Percentiles rank a stretch among this genome's conserved stretches.
phyloP scores from a whole-genome alignment of 2,888 invertebrate genomes.

The Apodemia duryi region DNA sequence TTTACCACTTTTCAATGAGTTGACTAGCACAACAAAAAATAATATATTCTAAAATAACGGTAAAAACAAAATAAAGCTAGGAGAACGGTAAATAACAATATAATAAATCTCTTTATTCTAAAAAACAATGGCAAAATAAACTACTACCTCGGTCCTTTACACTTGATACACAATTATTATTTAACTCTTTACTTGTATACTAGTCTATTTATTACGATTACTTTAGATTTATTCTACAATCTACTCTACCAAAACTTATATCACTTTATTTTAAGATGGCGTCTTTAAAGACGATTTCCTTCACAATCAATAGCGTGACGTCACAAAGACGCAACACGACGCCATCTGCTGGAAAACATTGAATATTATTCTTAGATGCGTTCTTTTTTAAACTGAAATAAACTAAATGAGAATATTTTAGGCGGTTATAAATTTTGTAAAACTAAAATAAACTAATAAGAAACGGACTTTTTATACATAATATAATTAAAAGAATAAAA shows the following conservation, averaged over 20 bases:
- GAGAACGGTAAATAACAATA: conserved; percentile 73
- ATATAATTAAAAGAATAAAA: too few relatives aligned
- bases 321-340: conserved; percentile 71
- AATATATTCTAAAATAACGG: conserved; percentile 55
- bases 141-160: conserved; percentile 89
- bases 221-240: conserved; percentile 72
- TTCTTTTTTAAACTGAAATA: too few relatives aligned
- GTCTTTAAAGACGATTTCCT: conserved; percentile 76
- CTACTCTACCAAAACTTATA: conserved; percentile 82
- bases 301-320: conserved; percentile 74
- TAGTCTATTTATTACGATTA: conserved; percentile 65
- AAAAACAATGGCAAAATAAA: conserved; percentile 68
- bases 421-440: too few relatives aligned
- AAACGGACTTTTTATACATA: too few relatives aligned
- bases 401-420: too few relatives aligned
- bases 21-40: conserved; percentile 30
- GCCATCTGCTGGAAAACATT: conserved; percentile 42
- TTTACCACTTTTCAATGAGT: conserved; percentile 36
- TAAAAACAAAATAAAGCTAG: conserved; percentile 53
- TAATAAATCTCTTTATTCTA: conserved; percentile 47
- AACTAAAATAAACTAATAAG: too few relatives aligned
- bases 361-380: too few relatives aligned
- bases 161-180: conserved; percentile 79
- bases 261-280: conserved; percentile 80
- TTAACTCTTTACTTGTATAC: conserved; percentile 63